A percentile compares a stretch with the other conserved stretches of the same genome.
phyloP scores from a whole-genome alignment of 2,888 invertebrate genomes.

The Aproaerema taeniolella region DNA sequence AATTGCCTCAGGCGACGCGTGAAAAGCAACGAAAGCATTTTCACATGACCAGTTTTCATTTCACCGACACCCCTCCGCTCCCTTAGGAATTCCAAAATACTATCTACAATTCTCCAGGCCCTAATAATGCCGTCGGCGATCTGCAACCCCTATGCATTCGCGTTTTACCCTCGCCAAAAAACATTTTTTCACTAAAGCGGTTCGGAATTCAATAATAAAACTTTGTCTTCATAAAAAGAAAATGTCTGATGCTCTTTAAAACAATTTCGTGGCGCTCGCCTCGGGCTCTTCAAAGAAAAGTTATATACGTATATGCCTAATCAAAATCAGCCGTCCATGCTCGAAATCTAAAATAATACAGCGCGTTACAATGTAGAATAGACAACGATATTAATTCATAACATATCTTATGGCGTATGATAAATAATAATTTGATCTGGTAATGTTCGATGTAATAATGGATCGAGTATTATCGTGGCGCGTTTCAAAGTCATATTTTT shows the following conservation, averaged over 20 bases:
- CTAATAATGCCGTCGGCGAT: constrained; percentile 57
- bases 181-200: constrained; percentile 40
- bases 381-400: no score
- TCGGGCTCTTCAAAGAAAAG: constrained; percentile 5
- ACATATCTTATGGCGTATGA: no score
- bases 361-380: no score
- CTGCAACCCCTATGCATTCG: constrained; percentile 36
- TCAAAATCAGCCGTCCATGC: no score
- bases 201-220: constrained; percentile 31
- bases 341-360: no score
- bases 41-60: constrained; percentile 72
- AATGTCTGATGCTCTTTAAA: constrained; percentile 6
- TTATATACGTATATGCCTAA: not conserved
- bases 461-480: no score
- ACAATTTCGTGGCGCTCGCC: constrained; percentile 9
- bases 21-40: constrained; percentile 74
- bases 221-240: constrained; percentile 9
- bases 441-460: no score
- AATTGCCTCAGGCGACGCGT: constrained; percentile 71
- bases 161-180: constrained; percentile 30
- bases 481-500: no score
- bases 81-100: constrained; percentile 66
- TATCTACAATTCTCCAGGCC: constrained; percentile 50
- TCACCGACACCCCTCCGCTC: constrained; percentile 57
- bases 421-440: no score